These are phyloP conservation scores for Amphipoea lucens DNA, from an alignment of 2,888 invertebrate species.

Conservation along the genomic window DNA sequence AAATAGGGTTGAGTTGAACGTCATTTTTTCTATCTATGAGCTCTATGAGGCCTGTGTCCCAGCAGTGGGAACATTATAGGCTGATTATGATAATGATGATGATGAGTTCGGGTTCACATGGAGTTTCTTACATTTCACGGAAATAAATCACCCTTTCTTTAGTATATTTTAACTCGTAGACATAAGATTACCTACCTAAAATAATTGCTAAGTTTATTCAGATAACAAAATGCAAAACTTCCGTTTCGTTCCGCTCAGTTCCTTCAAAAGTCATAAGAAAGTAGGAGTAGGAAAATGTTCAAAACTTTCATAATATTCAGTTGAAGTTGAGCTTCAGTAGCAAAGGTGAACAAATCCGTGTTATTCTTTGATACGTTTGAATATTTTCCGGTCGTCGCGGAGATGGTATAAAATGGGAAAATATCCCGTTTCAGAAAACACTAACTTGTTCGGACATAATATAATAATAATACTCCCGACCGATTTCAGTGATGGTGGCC, in stretches of 20 bases:
- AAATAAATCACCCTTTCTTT: neutral
- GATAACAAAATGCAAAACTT: conserved; percentile 15
- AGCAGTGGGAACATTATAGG: too few species aligned
- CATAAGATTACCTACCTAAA: neutral
- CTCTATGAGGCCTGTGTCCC: too few species aligned
- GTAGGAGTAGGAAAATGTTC: conserved; percentile 6
- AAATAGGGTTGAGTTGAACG: too few species aligned
- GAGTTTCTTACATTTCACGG: neutral
- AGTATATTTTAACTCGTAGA: neutral
- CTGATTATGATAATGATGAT: too few species aligned
- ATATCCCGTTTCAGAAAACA: neutral
- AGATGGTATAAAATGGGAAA: neutral
- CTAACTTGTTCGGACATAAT: neutral
- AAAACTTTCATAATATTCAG: conserved; percentile 34
- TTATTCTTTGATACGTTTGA: conserved; percentile 5
- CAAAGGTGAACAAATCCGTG: conserved; percentile 6
- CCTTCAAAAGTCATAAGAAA: conserved; percentile 23
- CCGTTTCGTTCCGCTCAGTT: neutral
- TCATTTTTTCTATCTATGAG: neutral
- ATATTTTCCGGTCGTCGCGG: neutral
- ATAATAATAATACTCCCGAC: neutral
- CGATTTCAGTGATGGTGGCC: neutral
- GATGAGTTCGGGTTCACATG: neutral
- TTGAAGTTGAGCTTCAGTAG: conserved; percentile 2
- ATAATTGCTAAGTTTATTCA: conserved; percentile 21